Evolutionary conservation across 2,113 vertebrate species (phyloP).

Genomic region (Chionis minor): DNA sequence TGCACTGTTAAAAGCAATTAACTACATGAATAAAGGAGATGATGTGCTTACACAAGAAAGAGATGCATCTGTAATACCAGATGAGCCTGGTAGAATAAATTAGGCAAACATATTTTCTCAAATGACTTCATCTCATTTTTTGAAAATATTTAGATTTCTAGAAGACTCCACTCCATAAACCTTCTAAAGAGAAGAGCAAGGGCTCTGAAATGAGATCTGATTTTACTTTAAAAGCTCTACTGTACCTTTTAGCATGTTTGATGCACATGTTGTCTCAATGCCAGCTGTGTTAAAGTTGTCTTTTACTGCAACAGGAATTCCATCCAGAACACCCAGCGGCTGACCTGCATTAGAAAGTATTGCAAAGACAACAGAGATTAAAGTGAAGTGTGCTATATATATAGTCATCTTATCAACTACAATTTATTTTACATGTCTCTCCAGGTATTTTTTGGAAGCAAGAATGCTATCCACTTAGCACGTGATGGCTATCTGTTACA

Average conservation of each 20-base stretch:
- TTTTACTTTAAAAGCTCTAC: background rate
- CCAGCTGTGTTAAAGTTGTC: constrained; percentile 93
- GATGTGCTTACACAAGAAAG: background rate
- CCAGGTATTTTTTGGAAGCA: background rate
- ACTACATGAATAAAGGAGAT: background rate
- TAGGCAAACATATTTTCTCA: background rate
- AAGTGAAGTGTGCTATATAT: background rate
- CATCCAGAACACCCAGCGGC: constrained; percentile 86
- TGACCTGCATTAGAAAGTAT: constrained; percentile 74
- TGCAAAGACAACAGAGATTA: background rate
- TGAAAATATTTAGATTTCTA: background rate
- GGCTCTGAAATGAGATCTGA: background rate
- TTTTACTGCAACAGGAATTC: constrained; percentile 93
- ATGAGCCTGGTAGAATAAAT: background rate
- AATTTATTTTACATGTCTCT: background rate
- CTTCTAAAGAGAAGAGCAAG: background rate
- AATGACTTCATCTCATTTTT: background rate
- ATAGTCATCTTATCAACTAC: background rate
- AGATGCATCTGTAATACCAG: background rate
- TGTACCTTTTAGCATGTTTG: constrained; percentile 92
- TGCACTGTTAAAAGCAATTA: background rate
- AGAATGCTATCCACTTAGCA: background rate
- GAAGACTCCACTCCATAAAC: background rate
- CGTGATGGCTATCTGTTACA: background rate
- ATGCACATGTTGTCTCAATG: constrained; percentile 93